phyloP scores from a whole-genome alignment of 2,797 vertebrate genomes.

The Antennarius maculatus region DNA sequence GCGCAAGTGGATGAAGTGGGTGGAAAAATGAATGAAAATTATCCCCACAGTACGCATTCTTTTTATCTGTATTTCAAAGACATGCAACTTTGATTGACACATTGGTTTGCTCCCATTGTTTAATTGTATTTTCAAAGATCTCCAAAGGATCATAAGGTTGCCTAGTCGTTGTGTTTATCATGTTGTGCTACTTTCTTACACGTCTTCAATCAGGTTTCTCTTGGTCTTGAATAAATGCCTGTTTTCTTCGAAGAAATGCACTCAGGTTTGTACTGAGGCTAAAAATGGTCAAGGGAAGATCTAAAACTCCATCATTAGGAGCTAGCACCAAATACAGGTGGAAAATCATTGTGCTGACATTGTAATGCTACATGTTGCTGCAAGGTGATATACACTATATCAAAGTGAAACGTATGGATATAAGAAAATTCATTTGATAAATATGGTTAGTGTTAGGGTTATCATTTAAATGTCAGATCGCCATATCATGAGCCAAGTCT shows the following conservation, averaged over 20 bases:
- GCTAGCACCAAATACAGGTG: conserved; percentile 34
- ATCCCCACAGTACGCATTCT: conserved; percentile 19
- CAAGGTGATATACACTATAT: conserved; percentile 1
- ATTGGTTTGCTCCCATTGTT: conserved; percentile 54
- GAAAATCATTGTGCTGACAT: not conserved
- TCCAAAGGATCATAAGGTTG: conserved; percentile 54
- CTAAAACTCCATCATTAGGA: conserved; percentile 38
- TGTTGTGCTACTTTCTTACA: conserved; percentile 48
- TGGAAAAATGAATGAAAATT: conserved; percentile 1
- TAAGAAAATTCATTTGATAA: not conserved
- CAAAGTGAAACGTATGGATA: not conserved
- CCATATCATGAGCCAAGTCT: no score
- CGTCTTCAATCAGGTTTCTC: conserved; percentile 61
- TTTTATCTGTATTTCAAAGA: conserved; percentile 45
- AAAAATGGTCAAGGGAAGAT: conserved; percentile 43
- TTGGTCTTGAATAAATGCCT: conserved; percentile 58
- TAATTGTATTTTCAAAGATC: conserved; percentile 66
- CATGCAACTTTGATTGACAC: conserved; percentile 47
- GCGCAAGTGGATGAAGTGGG: no score
- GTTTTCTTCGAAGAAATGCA: conserved; percentile 64
- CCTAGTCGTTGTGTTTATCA: conserved; percentile 59
- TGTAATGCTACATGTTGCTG: conserved; percentile 8
- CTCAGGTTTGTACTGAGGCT: conserved; percentile 65
- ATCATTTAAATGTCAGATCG: no score
- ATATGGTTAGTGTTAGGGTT: no score